Evolutionary conservation across 2,797 vertebrate genomes (phyloP).

Genomic region (Enteromius argenteus): DNA sequence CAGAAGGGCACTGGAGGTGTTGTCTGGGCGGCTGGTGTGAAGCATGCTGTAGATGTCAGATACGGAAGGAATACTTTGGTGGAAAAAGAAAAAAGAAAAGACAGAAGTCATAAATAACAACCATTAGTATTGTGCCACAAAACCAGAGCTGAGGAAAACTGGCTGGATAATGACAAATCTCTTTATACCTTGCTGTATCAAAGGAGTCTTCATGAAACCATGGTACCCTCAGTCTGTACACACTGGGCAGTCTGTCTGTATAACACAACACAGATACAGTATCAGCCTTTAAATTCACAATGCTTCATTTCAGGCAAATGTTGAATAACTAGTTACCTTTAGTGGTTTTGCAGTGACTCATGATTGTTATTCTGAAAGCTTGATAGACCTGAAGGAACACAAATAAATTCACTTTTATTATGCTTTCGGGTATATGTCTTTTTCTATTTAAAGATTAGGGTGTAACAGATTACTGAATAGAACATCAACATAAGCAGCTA

Average conservation of each 20-base stretch:
- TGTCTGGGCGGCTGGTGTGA: conserved; percentile 85
- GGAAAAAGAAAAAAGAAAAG: not conserved
- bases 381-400: conserved; percentile 86
- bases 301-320: not conserved
- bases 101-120: not conserved
- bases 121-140: not conserved
- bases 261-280: conserved; percentile 4
- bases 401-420: not conserved
- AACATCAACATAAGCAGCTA: not conserved
- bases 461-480: not conserved
- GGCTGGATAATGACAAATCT: not conserved
- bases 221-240: conserved; percentile 89
- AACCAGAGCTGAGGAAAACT: not conserved
- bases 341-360: conserved; percentile 83
- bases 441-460: not conserved
- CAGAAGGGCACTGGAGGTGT: conserved; percentile 78
- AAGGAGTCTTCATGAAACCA: conserved; percentile 94
- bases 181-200: conserved; percentile 80
- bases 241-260: conserved; percentile 83
- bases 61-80: conserved; percentile 82
- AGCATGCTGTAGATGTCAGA: conserved; percentile 91
- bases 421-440: not conserved
- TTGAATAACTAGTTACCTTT: conserved; percentile 79
- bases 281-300: not conserved
- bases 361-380: conserved; percentile 88